Conservation (phyloP, 2,113 vertebrate genomes). For the Notarius lentiginosus region DNA sequence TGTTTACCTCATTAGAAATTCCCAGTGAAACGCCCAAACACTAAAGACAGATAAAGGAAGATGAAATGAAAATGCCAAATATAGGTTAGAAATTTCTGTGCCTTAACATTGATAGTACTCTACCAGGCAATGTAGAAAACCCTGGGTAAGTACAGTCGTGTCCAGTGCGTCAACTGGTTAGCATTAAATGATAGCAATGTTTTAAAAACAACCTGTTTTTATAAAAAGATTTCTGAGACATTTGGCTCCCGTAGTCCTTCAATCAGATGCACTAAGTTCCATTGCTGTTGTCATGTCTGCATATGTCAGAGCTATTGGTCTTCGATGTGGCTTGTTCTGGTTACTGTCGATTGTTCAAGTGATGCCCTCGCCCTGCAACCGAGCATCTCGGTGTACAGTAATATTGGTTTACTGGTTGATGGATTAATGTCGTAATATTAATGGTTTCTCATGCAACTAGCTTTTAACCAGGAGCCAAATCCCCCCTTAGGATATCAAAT, state of each 20-base stretch:
- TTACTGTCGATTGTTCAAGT: neutral
- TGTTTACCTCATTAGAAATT: neutral
- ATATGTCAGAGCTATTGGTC: neutral
- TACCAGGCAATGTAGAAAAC: neutral
- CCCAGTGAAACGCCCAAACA: neutral
- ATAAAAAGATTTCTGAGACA: neutral
- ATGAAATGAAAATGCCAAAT: neutral
- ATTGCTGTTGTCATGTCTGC: neutral
- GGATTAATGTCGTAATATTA: slow-evolving; percentile 39
- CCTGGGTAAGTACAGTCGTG: neutral
- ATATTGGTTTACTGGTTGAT: neutral
- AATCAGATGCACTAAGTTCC: neutral
- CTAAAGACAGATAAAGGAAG: neutral
- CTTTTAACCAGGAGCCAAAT: slow-evolving; percentile 66
- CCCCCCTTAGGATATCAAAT: slow-evolving; percentile 70
- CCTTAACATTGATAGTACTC: neutral
- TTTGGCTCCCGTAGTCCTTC: neutral
- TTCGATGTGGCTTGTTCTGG: neutral
- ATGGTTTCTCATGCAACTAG: slow-evolving; percentile 66
- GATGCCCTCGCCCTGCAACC: neutral
- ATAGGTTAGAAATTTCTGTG: neutral
- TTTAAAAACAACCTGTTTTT: neutral
- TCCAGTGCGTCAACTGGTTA: neutral
- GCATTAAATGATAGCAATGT: neutral
- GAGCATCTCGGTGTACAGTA: neutral